A percentile compares a stretch with the other conserved stretches of the same genome.
Conservation (phyloP, 1,140 invertebrate genomes). For the Drosophila yakuba region DNA sequence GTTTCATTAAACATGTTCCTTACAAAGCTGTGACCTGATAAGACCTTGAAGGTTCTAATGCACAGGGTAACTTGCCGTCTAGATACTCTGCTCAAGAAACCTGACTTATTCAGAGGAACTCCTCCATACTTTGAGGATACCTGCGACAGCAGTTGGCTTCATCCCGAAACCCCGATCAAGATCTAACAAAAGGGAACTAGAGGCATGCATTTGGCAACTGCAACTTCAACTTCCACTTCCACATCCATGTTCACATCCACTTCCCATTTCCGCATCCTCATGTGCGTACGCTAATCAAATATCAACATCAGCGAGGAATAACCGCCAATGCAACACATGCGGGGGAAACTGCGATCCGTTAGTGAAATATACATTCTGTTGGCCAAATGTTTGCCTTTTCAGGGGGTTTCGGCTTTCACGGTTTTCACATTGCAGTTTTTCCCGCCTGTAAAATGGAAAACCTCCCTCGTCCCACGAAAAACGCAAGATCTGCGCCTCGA, state of each 20-base stretch:
- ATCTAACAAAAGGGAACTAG: constrained; percentile 59
- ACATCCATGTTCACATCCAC: constrained; percentile 42
- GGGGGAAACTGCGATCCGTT: constrained; percentile 60
- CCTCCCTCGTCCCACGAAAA: constrained; percentile 28
- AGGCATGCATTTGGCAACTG: constrained; percentile 43
- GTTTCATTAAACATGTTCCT: no score
- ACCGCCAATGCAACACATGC: constrained; percentile 75
- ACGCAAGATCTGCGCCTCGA: constrained; percentile 2
- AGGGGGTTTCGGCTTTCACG: constrained; percentile 42
- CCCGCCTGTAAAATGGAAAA: constrained; percentile 57
- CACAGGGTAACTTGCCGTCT: background rate
- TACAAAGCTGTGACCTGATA: no score
- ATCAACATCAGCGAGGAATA: constrained; percentile 62
- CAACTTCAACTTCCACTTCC: constrained; percentile 52
- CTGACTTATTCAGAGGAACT: constrained; percentile 9
- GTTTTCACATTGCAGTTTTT: constrained; percentile 57
- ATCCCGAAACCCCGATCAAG: constrained; percentile 42
- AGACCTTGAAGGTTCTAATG: background rate
- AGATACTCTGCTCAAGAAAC: background rate
- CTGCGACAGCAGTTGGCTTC: constrained; percentile 55
- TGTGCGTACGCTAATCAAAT: constrained; percentile 67
- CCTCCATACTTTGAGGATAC: constrained; percentile 36
- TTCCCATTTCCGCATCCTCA: constrained; percentile 42
- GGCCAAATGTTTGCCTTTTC: constrained; percentile 52
- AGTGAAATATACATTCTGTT: constrained; percentile 21